Conservation (phyloP, 2,888 invertebrate species). For the Xestobium rufovillosum region DNA sequence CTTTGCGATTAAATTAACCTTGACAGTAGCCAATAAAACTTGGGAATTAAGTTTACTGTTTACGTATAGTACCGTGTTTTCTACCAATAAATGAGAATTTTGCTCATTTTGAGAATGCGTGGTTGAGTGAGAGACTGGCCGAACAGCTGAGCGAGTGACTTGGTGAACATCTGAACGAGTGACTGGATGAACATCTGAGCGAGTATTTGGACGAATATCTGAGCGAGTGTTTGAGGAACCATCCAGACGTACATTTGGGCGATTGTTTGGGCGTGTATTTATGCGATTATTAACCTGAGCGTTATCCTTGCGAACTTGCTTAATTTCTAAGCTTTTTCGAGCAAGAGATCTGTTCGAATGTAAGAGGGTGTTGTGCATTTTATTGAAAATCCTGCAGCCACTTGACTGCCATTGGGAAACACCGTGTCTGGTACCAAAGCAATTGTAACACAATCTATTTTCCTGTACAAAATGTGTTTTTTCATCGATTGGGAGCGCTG, state of each 20-base stretch:
- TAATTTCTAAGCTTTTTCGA: neutral
- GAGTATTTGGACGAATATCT: slow-evolving; percentile 17
- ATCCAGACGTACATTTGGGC: too few species aligned
- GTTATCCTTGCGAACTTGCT: too few species aligned
- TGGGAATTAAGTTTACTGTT: too few species aligned
- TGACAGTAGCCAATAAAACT: slow-evolving; percentile 15
- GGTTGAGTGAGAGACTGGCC: too few species aligned
- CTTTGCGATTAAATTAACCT: slow-evolving; percentile 8
- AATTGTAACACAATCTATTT: slow-evolving; percentile 13
- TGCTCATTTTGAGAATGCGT: slow-evolving; percentile 13
- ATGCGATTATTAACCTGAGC: too few species aligned
- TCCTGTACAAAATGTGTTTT: slow-evolving; percentile 8
- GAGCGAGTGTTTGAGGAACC: slow-evolving; percentile 16
- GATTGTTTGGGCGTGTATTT: too few species aligned
- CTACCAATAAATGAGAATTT: slow-evolving; percentile 15
- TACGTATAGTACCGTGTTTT: too few species aligned
- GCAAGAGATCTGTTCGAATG: slow-evolving; percentile 5
- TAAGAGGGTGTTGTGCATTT: too few species aligned
- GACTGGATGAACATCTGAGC: slow-evolving; percentile 17
- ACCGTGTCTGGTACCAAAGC: slow-evolving; percentile 9
- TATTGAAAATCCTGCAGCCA: slow-evolving; percentile 6
- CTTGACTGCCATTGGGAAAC: neutral
- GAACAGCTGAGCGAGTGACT: too few species aligned
- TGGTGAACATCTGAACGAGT: slow-evolving; percentile 16
- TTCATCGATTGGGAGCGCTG: too few species aligned